Conservation (phyloP, 2,888 invertebrate genomes). For the Drosophila neonasuta region DNA sequence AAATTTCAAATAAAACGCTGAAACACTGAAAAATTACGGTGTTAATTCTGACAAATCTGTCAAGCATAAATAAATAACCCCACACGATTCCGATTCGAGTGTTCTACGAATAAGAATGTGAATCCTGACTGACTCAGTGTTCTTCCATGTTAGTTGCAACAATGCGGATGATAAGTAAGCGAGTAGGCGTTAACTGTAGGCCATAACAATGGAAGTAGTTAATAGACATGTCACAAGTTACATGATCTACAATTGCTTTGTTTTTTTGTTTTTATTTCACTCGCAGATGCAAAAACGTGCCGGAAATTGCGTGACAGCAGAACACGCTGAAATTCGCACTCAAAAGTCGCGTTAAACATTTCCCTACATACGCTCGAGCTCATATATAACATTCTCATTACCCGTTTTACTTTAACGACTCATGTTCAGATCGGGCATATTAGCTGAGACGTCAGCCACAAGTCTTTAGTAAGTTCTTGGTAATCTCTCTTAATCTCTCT, state of each 20-base stretch:
- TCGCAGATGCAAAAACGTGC: slow-evolving; percentile 62
- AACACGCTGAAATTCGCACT: slow-evolving; percentile 49
- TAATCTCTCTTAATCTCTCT: background rate
- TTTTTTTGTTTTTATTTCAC: slow-evolving; percentile 2
- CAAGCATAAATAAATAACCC: slow-evolving; percentile 60
- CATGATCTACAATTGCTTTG: slow-evolving; percentile 29
- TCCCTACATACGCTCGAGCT: slow-evolving; percentile 14
- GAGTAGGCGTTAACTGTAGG: slow-evolving; percentile 7
- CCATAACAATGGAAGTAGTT: slow-evolving; percentile 30
- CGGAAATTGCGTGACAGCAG: slow-evolving; percentile 69
- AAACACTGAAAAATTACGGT: slow-evolving; percentile 26
- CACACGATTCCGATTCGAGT: slow-evolving; percentile 44
- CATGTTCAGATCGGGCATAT: slow-evolving; percentile 38
- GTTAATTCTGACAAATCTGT: slow-evolving; percentile 56
- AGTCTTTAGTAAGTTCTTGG: background rate
- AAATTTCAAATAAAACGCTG: slow-evolving; percentile 22
- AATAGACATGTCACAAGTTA: slow-evolving; percentile 59
- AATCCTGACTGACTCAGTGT: slow-evolving; percentile 11
- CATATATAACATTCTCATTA: slow-evolving; percentile 54
- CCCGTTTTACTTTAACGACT: slow-evolving; percentile 48
- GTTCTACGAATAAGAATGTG: slow-evolving; percentile 6
- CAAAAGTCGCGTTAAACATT: slow-evolving; percentile 50
- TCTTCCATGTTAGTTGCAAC: background rate
- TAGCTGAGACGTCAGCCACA: slow-evolving; percentile 1
- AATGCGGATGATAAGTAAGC: slow-evolving; percentile 3